Conservation (phyloP, 2,888 invertebrate species). For the Cremastinae sp. region DNA sequence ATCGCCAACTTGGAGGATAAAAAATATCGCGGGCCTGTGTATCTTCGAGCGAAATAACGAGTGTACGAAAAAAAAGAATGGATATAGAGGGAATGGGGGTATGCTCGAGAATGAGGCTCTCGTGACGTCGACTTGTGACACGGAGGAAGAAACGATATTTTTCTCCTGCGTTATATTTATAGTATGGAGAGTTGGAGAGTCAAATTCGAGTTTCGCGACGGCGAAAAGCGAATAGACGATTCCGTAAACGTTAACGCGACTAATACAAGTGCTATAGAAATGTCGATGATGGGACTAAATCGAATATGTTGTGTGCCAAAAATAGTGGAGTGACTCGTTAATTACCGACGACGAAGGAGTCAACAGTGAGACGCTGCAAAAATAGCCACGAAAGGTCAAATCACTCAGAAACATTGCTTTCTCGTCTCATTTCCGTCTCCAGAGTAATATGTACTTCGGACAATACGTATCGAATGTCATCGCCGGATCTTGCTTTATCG, state of each 20-base stretch:
- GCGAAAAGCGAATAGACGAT: not conserved
- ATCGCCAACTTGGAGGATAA: too few species aligned
- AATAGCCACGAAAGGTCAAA: slow-evolving; percentile 58
- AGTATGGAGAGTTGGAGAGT: not conserved
- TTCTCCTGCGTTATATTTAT: too few species aligned
- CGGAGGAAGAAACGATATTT: too few species aligned
- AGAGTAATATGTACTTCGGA: not conserved
- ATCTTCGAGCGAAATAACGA: too few species aligned
- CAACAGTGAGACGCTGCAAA: slow-evolving; percentile 53
- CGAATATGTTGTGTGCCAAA: slow-evolving; percentile 28
- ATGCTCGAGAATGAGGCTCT: too few species aligned
- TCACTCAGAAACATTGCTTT: slow-evolving; percentile 57
- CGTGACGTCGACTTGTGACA: too few species aligned
- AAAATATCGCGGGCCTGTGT: too few species aligned
- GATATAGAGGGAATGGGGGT: not conserved
- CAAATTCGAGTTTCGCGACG: not conserved
- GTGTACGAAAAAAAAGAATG: too few species aligned
- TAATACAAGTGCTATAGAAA: not conserved
- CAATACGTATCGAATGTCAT: slow-evolving; percentile 20
- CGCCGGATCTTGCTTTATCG: too few species aligned
- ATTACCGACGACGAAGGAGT: slow-evolving; percentile 37
- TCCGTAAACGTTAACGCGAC: not conserved
- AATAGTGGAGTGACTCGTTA: slow-evolving; percentile 52
- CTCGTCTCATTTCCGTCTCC: slow-evolving; percentile 43
- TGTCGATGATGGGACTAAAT: slow-evolving; percentile 27